A percentile compares a stretch with the other conserved stretches of the same genome.
These are phyloP conservation scores for Zalophus californianus DNA, from an alignment of 2,797 vertebrate species.

Conservation along the genomic window DNA sequence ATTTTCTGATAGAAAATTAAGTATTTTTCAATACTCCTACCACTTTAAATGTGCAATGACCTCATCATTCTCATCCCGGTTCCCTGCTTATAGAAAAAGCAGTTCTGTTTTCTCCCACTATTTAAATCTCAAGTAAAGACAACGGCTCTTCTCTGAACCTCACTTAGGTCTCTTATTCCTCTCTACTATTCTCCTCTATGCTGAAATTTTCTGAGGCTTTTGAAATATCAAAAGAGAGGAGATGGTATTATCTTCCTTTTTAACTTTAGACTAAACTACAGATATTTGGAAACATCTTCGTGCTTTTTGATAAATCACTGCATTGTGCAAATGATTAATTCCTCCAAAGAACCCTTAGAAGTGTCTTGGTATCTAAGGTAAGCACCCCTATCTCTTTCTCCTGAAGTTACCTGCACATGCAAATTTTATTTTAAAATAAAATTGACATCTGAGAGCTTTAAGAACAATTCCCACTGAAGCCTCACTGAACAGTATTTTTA, in stretches of 20 bases:
- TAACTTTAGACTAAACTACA: not conserved
- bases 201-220: not conserved
- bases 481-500: not conserved
- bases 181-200: not conserved
- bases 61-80: not conserved
- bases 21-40: slow-evolving; percentile 7
- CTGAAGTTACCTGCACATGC: not conserved
- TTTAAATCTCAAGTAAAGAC: slow-evolving; percentile 16
- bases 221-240: not conserved
- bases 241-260: not conserved
- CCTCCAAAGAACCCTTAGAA: not conserved
- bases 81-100: not conserved
- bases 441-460: not conserved
- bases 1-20: not conserved
- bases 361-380: not conserved
- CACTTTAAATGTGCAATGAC: not conserved
- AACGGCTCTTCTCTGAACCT: not conserved
- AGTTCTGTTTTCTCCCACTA: not conserved
- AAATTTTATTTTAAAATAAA: slow-evolving; percentile 40
- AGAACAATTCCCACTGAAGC: not conserved
- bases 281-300: not conserved
- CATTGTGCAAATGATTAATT: not conserved
- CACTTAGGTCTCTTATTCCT: not conserved
- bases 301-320: slow-evolving; percentile 31
- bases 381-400: not conserved